phyloP scores from a whole-genome alignment of 2,113 vertebrate genomes.

The Rhombomys opimus region DNA sequence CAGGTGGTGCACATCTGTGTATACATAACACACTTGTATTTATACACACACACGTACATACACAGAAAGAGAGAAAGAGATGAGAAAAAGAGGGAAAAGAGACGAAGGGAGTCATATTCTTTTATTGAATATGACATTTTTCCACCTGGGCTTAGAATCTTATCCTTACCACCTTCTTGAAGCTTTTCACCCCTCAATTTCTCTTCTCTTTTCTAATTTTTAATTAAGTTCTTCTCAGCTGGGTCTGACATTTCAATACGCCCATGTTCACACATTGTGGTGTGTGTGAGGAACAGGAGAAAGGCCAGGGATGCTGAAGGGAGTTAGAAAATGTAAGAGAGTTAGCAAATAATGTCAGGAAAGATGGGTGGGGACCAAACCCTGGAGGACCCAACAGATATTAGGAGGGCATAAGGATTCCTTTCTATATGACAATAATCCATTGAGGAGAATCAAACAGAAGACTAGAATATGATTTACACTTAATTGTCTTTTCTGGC shows the following conservation, averaged over 20 bases:
- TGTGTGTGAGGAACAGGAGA: neutral
- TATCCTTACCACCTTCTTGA: neutral
- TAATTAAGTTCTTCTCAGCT: constrained; percentile 1
- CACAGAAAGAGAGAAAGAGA: too few relatives aligned
- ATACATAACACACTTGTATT: neutral
- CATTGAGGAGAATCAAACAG: neutral
- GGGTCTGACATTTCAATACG: neutral
- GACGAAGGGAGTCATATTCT: neutral
- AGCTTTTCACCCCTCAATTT: neutral
- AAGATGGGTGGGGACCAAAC: neutral
- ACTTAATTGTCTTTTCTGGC: neutral
- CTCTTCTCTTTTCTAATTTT: neutral
- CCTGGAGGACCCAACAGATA: neutral
- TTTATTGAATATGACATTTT: too few relatives aligned
- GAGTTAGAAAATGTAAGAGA: neutral
- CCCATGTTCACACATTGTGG: neutral
- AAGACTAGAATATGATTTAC: neutral
- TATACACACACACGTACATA: neutral
- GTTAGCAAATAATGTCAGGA: neutral
- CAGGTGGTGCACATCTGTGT: neutral
- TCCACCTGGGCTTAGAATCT: neutral
- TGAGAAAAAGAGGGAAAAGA: neutral
- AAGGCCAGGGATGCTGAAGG: neutral
- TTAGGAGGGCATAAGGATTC: neutral
- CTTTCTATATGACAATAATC: neutral